Evolutionary conservation across 2,888 invertebrate species (phyloP).

Genomic region (Pheosia tremula): DNA sequence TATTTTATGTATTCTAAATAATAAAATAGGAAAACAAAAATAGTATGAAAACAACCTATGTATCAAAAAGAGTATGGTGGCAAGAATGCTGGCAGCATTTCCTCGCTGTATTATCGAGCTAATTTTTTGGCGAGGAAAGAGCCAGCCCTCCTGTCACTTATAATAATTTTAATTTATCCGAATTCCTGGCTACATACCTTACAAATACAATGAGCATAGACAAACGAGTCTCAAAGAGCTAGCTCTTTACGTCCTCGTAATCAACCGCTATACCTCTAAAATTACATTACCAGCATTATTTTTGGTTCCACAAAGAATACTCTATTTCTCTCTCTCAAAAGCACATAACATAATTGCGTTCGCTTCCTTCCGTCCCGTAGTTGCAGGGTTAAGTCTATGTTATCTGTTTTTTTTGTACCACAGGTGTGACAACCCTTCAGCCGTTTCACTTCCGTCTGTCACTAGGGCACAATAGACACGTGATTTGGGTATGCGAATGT

Average conservation of each 20-base stretch:
- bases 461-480: slow-evolving; percentile 50
- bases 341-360: slow-evolving; percentile 23
- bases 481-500: slow-evolving; percentile 53
- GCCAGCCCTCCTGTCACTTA: too few relatives aligned
- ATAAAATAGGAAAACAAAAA: too few relatives aligned
- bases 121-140: too few relatives aligned
- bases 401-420: slow-evolving; percentile 52
- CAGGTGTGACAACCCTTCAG: slow-evolving; percentile 76
- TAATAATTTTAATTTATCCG: too few relatives aligned
- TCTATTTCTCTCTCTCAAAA: slow-evolving; percentile 1
- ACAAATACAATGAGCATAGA: too few relatives aligned
- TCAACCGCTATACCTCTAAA: neutral
- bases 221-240: neutral
- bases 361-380: slow-evolving; percentile 50
- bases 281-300: neutral
- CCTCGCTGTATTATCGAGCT: too few relatives aligned
- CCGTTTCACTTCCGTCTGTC: slow-evolving; percentile 63
- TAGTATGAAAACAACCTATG: too few relatives aligned
- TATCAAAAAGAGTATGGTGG: too few relatives aligned
- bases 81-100: too few relatives aligned
- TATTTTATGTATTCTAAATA: neutral
- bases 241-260: neutral
- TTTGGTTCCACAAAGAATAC: slow-evolving; percentile 1
- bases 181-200: too few relatives aligned
- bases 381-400: slow-evolving; percentile 39